These are phyloP conservation scores for Epirrhoe tristata DNA, from an alignment of 2,888 invertebrate species.

Conservation along the genomic window DNA sequence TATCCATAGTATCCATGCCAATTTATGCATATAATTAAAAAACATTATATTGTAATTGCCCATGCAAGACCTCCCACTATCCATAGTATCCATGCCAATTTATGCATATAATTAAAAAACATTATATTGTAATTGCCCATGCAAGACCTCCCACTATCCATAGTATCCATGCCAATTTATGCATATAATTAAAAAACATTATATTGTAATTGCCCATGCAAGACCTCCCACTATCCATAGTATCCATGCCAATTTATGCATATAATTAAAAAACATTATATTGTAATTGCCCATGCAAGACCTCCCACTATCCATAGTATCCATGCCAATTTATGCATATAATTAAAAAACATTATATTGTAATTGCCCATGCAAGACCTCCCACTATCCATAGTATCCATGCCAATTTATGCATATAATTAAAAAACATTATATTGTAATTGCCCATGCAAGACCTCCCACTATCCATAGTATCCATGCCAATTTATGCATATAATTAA, in stretches of 20 bases:
- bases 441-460: conserved; percentile 46
- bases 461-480: conserved; percentile 55
- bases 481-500: conserved; percentile 62
- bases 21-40: conserved; percentile 60
- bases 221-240: conserved; percentile 52
- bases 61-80: conserved; percentile 48
- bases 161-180: conserved; percentile 63
- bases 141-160: conserved; percentile 50
- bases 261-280: conserved; percentile 51
- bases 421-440: conserved; percentile 46
- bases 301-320: conserved; percentile 54
- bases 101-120: conserved; percentile 59
- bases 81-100: conserved; percentile 60
- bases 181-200: conserved; percentile 55
- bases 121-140: conserved; percentile 41
- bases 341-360: conserved; percentile 48
- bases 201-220: conserved; percentile 33
- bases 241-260: conserved; percentile 63
- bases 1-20: conserved; percentile 57
- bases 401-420: conserved; percentile 63
- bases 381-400: conserved; percentile 54
- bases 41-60: conserved; percentile 43
- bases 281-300: conserved; percentile 29
- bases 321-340: conserved; percentile 63
- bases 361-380: conserved; percentile 40